These are phyloP conservation scores for Dexiosoma caninum DNA, from an alignment of 2,888 invertebrate genomes.

Conservation along the genomic window DNA sequence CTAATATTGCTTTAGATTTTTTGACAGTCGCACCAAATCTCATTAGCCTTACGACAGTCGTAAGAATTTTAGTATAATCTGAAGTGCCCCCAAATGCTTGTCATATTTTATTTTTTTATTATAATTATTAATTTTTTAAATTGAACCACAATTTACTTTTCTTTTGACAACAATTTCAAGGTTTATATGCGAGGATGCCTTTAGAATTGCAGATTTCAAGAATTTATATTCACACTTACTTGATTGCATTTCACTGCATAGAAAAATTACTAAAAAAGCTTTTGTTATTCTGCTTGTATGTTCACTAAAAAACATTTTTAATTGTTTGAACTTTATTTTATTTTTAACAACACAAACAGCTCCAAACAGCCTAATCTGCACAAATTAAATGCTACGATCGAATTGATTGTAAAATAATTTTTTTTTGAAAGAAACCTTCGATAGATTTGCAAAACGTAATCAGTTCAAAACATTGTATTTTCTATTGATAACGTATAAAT, in stretches of 20 bases:
- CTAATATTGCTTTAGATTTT: too few species aligned
- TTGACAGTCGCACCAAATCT: too few species aligned
- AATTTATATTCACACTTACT: constrained; percentile 70
- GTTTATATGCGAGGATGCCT: too few species aligned
- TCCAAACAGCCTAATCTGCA: background rate
- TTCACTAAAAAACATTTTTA: constrained; percentile 68
- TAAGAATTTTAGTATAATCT: too few species aligned
- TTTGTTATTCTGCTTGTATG: constrained; percentile 68
- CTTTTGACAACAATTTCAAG: too few species aligned
- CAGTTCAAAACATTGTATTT: constrained; percentile 22
- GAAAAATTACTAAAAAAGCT: constrained; percentile 71
- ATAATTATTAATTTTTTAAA: too few species aligned
- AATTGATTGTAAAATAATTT: constrained; percentile 24
- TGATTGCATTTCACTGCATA: constrained; percentile 74
- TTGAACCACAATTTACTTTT: too few species aligned
- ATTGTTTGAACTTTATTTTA: background rate
- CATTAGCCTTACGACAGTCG: too few species aligned
- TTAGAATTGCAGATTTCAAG: too few species aligned
- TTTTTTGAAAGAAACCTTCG: constrained; percentile 45
- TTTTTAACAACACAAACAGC: background rate
- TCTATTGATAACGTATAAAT: constrained; percentile 49
- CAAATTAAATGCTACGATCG: constrained; percentile 20
- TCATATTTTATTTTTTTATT: too few species aligned
- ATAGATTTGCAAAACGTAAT: constrained; percentile 35
- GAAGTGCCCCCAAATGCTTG: too few species aligned